phyloP scores from a whole-genome alignment of 2,888 invertebrate genomes.

The Pandemis cinnamomeana region DNA sequence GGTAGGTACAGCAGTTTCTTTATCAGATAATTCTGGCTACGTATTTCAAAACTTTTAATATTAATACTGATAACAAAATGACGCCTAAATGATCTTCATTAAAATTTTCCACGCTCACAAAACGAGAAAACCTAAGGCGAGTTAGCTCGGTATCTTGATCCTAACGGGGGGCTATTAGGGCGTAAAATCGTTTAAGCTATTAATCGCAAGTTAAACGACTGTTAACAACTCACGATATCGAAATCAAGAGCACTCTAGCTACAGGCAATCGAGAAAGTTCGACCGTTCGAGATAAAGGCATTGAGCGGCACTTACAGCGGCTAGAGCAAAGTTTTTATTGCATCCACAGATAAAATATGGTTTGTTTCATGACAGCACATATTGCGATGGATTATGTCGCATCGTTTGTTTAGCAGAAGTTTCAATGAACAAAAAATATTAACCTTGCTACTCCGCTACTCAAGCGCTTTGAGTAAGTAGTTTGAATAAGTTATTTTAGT shows the following conservation, averaged over 20 bases:
- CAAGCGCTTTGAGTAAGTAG: no score
- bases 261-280: constrained; percentile 40
- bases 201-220: constrained; percentile 43
- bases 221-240: constrained; percentile 47
- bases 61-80: not conserved
- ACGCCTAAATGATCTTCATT: not conserved
- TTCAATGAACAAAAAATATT: no score
- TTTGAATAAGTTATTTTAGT: no score
- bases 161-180: constrained; percentile 29
- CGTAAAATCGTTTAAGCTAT: constrained; percentile 39
- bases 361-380: constrained; percentile 33
- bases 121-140: constrained; percentile 6
- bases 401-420: constrained; percentile 7
- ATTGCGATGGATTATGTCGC: constrained; percentile 14
- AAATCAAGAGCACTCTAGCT: constrained; percentile 45
- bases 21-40: not conserved
- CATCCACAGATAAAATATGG: constrained; percentile 38
- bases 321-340: constrained; percentile 39
- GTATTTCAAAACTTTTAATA: not conserved
- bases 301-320: constrained; percentile 35
- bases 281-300: constrained; percentile 37
- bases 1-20: not conserved
- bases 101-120: constrained; percentile 1
- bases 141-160: constrained; percentile 22
- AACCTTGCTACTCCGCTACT: no score